phyloP scores from a whole-genome alignment of 1,140 invertebrate genomes.

The Wiebesia pumilae region DNA sequence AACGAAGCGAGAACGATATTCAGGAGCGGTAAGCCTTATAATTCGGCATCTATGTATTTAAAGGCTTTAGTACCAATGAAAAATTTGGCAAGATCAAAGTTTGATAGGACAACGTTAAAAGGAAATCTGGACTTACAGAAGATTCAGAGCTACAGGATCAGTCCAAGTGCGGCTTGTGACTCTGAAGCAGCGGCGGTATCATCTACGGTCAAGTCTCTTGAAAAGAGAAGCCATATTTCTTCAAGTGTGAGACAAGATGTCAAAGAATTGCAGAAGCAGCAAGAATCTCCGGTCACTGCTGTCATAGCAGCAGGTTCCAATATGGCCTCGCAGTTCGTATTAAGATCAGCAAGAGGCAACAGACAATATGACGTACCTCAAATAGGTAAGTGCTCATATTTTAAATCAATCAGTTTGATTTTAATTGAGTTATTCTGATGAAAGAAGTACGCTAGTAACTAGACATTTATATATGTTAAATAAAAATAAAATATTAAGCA shows the following conservation, averaged over 20 bases:
- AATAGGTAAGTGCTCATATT: conserved; percentile 77
- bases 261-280: not conserved
- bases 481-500: too few relatives aligned
- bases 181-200: not conserved
- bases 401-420: not conserved
- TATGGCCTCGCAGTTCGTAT: conserved; percentile 78
- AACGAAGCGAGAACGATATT: not conserved
- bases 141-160: not conserved
- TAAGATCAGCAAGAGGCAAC: conserved; percentile 78
- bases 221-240: conserved; percentile 5
- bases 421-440: not conserved
- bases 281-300: conserved; percentile 42
- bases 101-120: not conserved
- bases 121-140: not conserved
- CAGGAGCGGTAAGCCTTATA: not conserved
- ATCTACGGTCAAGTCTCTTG: not conserved
- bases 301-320: conserved; percentile 60
- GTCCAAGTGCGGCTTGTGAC: not conserved
- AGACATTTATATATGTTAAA: too few relatives aligned
- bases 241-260: conserved; percentile 23
- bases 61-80: not conserved
- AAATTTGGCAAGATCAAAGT: not conserved
- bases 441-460: not conserved
- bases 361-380: conserved; percentile 82
- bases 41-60: not conserved